Evolutionary conservation across 2,797 vertebrate species (phyloP), one percentile per base, ranked within the genome.

Genomic region (Taeniopygia guttata): DNA sequence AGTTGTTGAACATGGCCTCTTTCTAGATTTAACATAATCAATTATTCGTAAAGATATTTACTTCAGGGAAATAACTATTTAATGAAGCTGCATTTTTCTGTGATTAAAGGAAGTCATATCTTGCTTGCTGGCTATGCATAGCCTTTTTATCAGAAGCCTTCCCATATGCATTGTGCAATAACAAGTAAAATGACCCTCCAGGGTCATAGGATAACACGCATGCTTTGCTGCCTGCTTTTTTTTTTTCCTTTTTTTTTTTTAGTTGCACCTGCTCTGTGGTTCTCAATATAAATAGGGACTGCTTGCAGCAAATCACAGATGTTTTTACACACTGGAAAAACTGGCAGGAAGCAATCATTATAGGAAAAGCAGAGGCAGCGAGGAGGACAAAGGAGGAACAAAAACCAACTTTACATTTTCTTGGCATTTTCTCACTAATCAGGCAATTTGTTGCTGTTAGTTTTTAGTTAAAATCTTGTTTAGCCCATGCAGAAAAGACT

Each of bases 211-310:
- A 96, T 96, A 97, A 94, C 94, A 94, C 75, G 93, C 81, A 75
- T 27, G 82, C 34, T 64, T 92, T 94, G 87, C 55, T 38, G 79
- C 91, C 19, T 56, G 49, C 36, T 23, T 45, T 16, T 18, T 15
- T 7, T 40, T 40, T 40, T 13, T 40, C 13, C 13, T 25, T 4
- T 7, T 43, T 12, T 20, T 40, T 60, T 49, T 95, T 72, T 74
- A 94, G 90, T 96, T 96, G 90, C 95, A 97, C 96, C 97, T 97
- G 97, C 96, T 98, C 95, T 75, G 96, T 92, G 63, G 51, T 89
- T 96, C 80, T 95, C 89, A 30, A 11, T 86, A 93, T 94, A 97
- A 96, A 96, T 70, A 94, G 84, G 64, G 66, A 86, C 83, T 48
- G 69, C 92, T 97, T 93, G 87, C 86, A 97, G 96, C 91, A 97